Evolutionary conservation across 2,113 vertebrate genomes (phyloP), one percentile per base, ranked within the genome.

Genomic region (Rousettus leschenaultii): DNA sequence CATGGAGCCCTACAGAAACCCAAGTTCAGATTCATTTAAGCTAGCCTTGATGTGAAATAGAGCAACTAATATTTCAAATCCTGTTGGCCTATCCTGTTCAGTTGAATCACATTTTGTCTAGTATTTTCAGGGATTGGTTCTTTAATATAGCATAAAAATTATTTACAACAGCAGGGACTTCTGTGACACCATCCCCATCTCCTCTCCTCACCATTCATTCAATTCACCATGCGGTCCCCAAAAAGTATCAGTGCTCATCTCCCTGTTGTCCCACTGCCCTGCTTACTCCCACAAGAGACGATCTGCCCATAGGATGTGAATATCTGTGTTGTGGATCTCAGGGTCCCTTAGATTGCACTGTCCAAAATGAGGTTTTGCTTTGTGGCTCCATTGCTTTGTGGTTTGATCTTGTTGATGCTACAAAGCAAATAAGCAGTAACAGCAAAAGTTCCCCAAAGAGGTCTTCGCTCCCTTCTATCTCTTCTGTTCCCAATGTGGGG

Each of bases 321-420:
- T 38, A 3, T 11, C 28, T 1, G 21, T 26, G 40, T 16, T 43
- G 18, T 0, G 3, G 18, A 18, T 28, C 55, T 61, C 43, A 33
- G 0, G 0, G 4, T 26, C 48, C 68, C 43, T n/a, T 3, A 13
- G 33, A 12, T 3, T 4, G 8, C 21, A 3, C 48, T 21, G 8
- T 33, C 91, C 65, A 59, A 26, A 28, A 35, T 2, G 28, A 84
- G 38, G 12, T 28, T 26, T 15, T 26, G 51, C 53, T 57, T 79
- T 38, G n/a, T 40, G 4, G n/a, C 55, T 15, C 45, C 19, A 1
- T 33, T 18, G 9, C 38, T 53, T 35, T 55, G 38, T 24, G 55
- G 11, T 22, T 95, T 11, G 1, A 35, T 74, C 51, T 45, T 38
- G 15, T 19, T 15, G 33, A 15, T 12, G 18, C 22, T 5, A 71